A percentile compares a stretch with the other conserved stretches of the same genome.
Conservation (phyloP, 64 coral and sea anemone genomes). For the Porites australiensis region DNA sequence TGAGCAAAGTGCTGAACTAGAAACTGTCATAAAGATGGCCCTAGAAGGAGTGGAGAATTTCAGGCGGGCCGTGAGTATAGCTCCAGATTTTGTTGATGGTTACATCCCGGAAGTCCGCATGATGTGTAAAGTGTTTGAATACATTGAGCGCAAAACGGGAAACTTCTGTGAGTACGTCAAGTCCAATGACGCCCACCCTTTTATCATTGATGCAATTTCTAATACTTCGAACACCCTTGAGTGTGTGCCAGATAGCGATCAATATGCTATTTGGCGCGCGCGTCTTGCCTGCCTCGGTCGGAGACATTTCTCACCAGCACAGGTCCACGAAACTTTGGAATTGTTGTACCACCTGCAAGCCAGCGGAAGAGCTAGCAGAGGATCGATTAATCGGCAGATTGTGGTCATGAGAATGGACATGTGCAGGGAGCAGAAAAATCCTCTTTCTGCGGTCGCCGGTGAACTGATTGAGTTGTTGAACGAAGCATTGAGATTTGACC, state of each 20-base stretch:
- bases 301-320: not conserved
- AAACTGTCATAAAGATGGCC: constrained; percentile 8
- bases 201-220: constrained; percentile 60
- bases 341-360: not conserved
- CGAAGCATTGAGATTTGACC: constrained; percentile 41
- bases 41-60: constrained; percentile 63
- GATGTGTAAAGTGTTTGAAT: constrained; percentile 62
- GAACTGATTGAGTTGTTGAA: constrained; percentile 6
- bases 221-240: constrained; percentile 24
- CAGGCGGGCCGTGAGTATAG: constrained; percentile 54
- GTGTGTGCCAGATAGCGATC: constrained; percentile 17
- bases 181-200: not conserved
- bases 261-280: constrained; percentile 37
- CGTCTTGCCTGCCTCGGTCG: not conserved
- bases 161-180: constrained; percentile 3
- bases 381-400: constrained; percentile 58
- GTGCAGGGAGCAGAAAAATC: not conserved
- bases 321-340: not conserved
- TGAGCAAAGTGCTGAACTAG: not conserved
- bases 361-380: not conserved
- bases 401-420: constrained; percentile 28
- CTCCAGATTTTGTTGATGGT: constrained; percentile 29
- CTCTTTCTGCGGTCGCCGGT: not conserved
- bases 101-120: constrained; percentile 76
- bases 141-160: constrained; percentile 39